phyloP scores from a whole-genome alignment of 2,113 vertebrate species.

The Copsychus sechellarum region DNA sequence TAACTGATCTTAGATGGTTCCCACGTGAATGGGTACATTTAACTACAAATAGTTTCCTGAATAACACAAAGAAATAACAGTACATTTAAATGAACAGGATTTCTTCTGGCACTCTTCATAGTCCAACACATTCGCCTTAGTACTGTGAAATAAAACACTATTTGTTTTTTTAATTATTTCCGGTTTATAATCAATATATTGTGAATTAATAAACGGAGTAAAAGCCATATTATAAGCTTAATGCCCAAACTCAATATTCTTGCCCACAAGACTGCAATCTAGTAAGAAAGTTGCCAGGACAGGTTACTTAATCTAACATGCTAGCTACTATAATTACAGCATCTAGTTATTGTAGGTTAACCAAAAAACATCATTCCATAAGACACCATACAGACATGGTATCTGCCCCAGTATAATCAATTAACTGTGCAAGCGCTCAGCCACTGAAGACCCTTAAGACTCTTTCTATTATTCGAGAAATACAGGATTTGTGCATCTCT shows the following conservation, averaged over 20 bases:
- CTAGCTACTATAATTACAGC: not conserved
- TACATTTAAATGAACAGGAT: not conserved
- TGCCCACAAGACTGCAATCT: not conserved
- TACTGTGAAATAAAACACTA: not conserved
- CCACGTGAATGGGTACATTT: not conserved
- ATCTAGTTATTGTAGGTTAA: not conserved
- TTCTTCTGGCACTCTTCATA: not conserved
- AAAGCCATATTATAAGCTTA: not conserved
- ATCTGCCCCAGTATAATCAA: not conserved
- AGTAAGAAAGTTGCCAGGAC: not conserved
- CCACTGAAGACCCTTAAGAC: not conserved
- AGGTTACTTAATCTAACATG: not conserved
- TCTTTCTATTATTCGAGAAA: not conserved
- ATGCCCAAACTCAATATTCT: not conserved
- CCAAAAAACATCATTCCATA: not conserved
- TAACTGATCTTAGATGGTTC: not conserved
- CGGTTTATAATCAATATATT: not conserved
- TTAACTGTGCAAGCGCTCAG: not conserved
- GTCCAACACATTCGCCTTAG: not conserved
- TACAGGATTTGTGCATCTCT: not conserved
- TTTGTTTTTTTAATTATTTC: not conserved
- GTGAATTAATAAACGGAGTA: not conserved
- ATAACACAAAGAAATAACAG: not conserved
- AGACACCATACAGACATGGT: not conserved
- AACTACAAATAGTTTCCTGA: not conserved